Evolutionary conservation across 2,113 vertebrate species (phyloP), one percentile per base, ranked within the genome.

Genomic region (Turdus rufiventris): DNA sequence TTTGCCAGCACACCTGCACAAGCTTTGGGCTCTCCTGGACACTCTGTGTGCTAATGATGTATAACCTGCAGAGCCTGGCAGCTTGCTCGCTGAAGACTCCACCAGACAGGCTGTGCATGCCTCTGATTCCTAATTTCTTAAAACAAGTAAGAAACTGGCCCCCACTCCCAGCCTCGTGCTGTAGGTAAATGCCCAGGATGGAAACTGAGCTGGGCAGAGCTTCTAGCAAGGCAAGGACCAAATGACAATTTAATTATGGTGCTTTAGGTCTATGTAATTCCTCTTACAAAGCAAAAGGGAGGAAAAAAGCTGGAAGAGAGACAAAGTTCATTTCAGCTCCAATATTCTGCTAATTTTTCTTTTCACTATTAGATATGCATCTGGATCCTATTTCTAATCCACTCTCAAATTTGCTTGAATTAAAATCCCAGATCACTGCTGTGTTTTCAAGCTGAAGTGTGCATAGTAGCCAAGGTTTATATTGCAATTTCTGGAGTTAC

Each of bases 311-410:
- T 90, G 48, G 93, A 85, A 90, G 81, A 85, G 72, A 94, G 57
- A 53, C 31, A 68, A 80, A 87, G 68, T 93, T 96, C 18, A 65
- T 72, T 95, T 89, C 60, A 60, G 54, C 38, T 75, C 86, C 65
- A 60, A 48, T 25, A 38, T 90, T 96, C 71, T 85, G 86, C 72
- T 91, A 38, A 70, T 91, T 90, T 95, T 76, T 85, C 88, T 95
- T 89, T 88, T 91, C 75, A 82, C 74, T 96, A 96, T 94, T 97
- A 94, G 77, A 89, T 96, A 96, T 94, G 88, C 94, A 97, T 96
- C 95, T 97, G 97, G 96, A 97, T 96, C 93, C 85, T 96, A 96
- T 95, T 98, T 97, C 96, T 97, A 97, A 97, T 94, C 89, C 96
- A 93, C 97, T 97, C 97, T 96, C 91, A 96, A 93, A 98, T 96